A percentile compares a stretch with the other conserved stretches of the same genome.
Conservation (phyloP, 2,797 vertebrate species). For the Girardinus metallicus region DNA sequence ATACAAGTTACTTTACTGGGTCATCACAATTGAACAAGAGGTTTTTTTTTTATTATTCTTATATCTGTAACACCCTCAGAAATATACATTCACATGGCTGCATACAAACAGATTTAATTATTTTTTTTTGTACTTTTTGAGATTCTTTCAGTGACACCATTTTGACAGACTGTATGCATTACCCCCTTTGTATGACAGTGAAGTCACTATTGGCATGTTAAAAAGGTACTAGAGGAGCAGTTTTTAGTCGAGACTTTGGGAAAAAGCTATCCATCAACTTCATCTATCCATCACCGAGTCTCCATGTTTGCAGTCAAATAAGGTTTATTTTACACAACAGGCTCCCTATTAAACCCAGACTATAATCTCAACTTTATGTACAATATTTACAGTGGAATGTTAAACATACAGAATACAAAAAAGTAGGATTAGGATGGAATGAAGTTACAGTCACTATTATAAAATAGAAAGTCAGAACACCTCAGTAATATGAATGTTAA, state of each 20-base stretch:
- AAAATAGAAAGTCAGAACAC: slow-evolving; percentile 72
- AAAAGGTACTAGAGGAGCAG: slow-evolving; percentile 67
- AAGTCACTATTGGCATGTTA: slow-evolving; percentile 72
- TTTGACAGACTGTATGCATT: slow-evolving; percentile 63
- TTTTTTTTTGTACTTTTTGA: slow-evolving; percentile 68
- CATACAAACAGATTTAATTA: slow-evolving; percentile 71
- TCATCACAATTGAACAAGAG: slow-evolving; percentile 84
- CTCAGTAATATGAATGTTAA: slow-evolving; percentile 67
- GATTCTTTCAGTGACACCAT: slow-evolving; percentile 73
- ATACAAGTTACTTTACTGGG: slow-evolving; percentile 86
- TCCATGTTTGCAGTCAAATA: slow-evolving; percentile 73
- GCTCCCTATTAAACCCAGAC: slow-evolving; percentile 74
- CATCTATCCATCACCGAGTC: slow-evolving; percentile 59
- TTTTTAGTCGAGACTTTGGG: slow-evolving; percentile 70
- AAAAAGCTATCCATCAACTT: slow-evolving; percentile 68
- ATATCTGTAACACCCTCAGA: slow-evolving; percentile 83
- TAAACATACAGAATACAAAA: slow-evolving; percentile 76
- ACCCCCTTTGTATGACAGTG: slow-evolving; percentile 63
- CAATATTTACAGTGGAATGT: slow-evolving; percentile 86
- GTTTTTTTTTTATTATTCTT: slow-evolving; percentile 63
- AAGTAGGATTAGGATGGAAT: slow-evolving; percentile 78
- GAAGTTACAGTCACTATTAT: slow-evolving; percentile 71
- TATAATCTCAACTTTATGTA: slow-evolving; percentile 79
- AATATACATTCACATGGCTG: slow-evolving; percentile 85
- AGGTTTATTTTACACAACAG: slow-evolving; percentile 66